phyloP scores from a whole-genome alignment of 2,888 invertebrate genomes.

The Drosophila sordidula region DNA sequence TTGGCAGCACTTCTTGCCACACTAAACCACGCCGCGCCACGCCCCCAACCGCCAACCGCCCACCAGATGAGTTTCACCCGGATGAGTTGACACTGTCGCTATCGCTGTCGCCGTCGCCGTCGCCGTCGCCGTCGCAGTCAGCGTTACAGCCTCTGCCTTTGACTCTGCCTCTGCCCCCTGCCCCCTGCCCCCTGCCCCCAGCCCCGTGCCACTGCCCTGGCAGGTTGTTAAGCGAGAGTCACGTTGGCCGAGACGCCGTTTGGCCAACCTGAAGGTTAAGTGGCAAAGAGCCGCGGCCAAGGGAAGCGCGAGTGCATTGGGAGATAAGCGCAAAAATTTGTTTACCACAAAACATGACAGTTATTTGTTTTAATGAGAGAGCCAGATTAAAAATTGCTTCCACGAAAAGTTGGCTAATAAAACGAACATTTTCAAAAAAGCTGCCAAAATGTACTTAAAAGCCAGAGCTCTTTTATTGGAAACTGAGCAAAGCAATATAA shows the following conservation, averaged over 20 bases:
- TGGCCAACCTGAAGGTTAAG: conserved; percentile 62
- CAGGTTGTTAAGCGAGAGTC: conserved; percentile 64
- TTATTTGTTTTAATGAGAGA: conserved; percentile 41
- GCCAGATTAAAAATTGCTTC: conserved; percentile 34
- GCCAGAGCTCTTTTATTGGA: background rate
- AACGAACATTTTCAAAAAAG: background rate
- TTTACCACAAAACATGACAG: conserved; percentile 39
- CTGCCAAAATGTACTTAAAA: background rate
- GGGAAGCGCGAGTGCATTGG: conserved; percentile 29
- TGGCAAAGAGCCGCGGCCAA: conserved; percentile 39
- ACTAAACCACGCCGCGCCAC: conserved; percentile 3
- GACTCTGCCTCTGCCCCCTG: background rate
- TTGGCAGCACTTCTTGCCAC: conserved; percentile 8
- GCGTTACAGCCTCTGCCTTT: background rate
- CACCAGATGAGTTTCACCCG: conserved; percentile 42
- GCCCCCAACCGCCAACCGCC: background rate
- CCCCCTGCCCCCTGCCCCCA: background rate
- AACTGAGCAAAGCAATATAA: background rate
- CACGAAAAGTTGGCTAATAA: conserved; percentile 2
- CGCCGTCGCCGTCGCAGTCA: conserved; percentile 19
- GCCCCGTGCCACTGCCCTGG: conserved; percentile 26
- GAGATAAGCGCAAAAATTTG: conserved; percentile 56
- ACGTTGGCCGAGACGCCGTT: conserved; percentile 53
- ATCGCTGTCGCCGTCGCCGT: conserved; percentile 7
- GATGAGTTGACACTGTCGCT: conserved; percentile 62